A percentile compares a stretch with the other conserved stretches of the same genome.
These are phyloP conservation scores for Alcedo quadribrachys DNA, from an alignment of 2,797 vertebrate genomes.

Conservation along the genomic window DNA sequence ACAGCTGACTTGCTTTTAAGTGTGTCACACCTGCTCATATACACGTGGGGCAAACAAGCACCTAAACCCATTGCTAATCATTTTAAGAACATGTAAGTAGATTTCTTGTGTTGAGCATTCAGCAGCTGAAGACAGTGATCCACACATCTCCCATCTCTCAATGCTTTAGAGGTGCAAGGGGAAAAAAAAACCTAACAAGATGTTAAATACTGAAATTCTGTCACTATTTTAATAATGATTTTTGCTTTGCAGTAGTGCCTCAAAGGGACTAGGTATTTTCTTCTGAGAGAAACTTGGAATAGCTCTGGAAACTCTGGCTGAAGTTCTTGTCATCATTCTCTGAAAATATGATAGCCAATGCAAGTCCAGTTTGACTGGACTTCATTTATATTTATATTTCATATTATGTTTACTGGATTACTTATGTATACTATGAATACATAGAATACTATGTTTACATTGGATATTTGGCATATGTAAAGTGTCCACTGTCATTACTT, in stretches of 20 bases:
- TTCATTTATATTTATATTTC: not conserved
- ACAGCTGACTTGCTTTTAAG: slow-evolving; percentile 28
- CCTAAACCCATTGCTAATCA: slow-evolving; percentile 41
- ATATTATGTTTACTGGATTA: not conserved
- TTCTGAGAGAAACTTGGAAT: not conserved
- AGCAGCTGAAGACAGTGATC: not conserved
- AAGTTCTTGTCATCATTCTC: slow-evolving; percentile 24
- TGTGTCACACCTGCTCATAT: slow-evolving; percentile 45
- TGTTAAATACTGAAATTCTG: not conserved
- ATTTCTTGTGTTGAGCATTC: slow-evolving; percentile 19
- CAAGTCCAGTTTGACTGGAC: not conserved
- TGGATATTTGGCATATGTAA: not conserved
- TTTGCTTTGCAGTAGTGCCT: slow-evolving; percentile 28
- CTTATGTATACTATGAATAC: not conserved
- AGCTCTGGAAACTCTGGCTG: slow-evolving; percentile 37
- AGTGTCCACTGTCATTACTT: not conserved
- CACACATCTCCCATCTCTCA: slow-evolving; percentile 52
- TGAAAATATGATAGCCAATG: not conserved
- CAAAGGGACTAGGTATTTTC: not conserved
- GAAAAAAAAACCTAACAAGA: not conserved
- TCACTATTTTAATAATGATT: not conserved
- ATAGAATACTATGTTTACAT: not conserved
- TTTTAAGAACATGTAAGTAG: slow-evolving; percentile 6
- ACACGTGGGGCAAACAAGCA: slow-evolving; percentile 10
- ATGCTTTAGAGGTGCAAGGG: slow-evolving; percentile 19